phyloP scores from a whole-genome alignment of 2,113 vertebrate genomes.

The Macquaria australasica region DNA sequence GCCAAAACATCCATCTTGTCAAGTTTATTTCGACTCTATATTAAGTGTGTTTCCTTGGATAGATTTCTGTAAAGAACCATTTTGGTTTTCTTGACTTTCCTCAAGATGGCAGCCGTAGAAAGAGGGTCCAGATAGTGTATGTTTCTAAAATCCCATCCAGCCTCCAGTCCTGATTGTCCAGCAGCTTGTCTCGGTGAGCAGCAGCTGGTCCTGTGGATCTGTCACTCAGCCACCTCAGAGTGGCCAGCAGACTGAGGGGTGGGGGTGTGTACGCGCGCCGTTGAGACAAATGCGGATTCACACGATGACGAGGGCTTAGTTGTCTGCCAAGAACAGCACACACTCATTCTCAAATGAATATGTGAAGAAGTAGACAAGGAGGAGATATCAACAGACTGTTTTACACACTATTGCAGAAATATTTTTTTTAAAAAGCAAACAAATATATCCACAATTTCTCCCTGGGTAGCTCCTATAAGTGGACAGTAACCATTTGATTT shows the following conservation, averaged over 20 bases:
- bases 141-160: conserved; percentile 27
- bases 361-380: conserved; percentile 15
- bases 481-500: background rate
- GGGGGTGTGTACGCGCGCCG: background rate
- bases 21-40: conserved; percentile 16
- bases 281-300: conserved; percentile 38
- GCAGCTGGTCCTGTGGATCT: conserved; percentile 76
- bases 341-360: conserved; percentile 36
- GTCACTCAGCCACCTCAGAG: conserved; percentile 65
- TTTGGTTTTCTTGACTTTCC: conserved; percentile 7
- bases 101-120: conserved; percentile 32
- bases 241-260: conserved; percentile 6
- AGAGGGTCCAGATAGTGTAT: background rate
- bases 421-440: background rate
- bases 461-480: background rate
- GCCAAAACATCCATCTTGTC: background rate
- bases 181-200: conserved; percentile 40
- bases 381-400: conserved; percentile 2
- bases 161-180: conserved; percentile 28
- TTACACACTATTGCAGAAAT: background rate
- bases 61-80: conserved; percentile 4
- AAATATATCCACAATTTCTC: background rate
- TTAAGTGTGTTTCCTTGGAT: background rate
- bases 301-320: conserved; percentile 18
- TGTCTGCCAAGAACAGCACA: conserved; percentile 48